These are phyloP conservation scores for Orthosia gothica DNA, from an alignment of 2,888 invertebrate species.

Conservation along the genomic window DNA sequence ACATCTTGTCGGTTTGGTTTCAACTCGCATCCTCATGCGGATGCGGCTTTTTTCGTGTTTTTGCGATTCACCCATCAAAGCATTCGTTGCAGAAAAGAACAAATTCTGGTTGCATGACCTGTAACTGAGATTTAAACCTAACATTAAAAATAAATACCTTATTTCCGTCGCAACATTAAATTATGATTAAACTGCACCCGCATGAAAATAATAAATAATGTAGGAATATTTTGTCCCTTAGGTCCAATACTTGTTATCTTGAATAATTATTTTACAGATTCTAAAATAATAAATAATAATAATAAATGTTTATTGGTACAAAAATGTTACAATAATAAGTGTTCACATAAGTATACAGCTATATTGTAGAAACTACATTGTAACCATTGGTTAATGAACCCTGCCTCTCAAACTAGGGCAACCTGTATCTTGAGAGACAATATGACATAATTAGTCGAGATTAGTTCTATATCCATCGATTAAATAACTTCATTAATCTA, in stretches of 20 bases:
- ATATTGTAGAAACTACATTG: no score
- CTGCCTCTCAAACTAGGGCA: no score
- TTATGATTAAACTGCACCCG: background rate
- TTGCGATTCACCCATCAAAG: background rate
- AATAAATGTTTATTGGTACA: no score
- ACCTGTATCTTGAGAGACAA: no score
- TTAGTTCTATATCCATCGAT: slow-evolving; percentile 32
- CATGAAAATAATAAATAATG: no score
- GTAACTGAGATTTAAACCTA: background rate
- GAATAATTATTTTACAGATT: slow-evolving; percentile 28
- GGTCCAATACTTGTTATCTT: background rate
- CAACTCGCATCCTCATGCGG: background rate
- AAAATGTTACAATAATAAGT: no score
- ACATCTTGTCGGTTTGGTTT: background rate
- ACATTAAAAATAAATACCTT: no score
- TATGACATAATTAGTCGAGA: no score
- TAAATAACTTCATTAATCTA: slow-evolving; percentile 21
- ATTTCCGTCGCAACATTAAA: background rate
- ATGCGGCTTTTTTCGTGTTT: background rate
- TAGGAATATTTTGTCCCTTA: background rate
- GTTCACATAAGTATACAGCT: no score
- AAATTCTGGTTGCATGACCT: background rate
- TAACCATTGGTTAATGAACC: no score
- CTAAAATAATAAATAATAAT: no score
- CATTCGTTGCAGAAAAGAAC: background rate